Base-by-base conservation (phyloP, 1,140 invertebrate genomes). In the Drosophila kurseongensis region DNA sequence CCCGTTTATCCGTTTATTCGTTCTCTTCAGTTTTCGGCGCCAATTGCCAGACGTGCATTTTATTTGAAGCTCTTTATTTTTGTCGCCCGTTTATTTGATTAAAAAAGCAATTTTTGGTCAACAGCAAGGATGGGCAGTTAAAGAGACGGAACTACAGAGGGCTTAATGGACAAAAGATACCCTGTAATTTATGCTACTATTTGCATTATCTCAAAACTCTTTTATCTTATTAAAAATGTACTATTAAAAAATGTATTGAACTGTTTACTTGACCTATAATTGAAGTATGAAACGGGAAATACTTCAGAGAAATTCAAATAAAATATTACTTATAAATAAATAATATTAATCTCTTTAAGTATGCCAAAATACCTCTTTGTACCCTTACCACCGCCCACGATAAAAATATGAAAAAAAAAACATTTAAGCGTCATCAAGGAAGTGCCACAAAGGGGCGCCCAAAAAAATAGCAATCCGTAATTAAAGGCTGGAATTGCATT, bases 41-140 rank as follows among this genome's bases (percentile, higher is more conserved):
- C 67, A 57, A 57, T 71, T 29, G 52, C 14, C 72, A 52, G 72
- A 41, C 72, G 74, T 51, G 69, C 42, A 52, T 75, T 75, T 75
- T 52, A 75, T 75, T 75, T 66, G 41, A 35, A 58, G 47, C 52
- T 52, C 27, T 54, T 54, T 48, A 32, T 65, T 75, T 74, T 50
- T 74, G 58, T 35, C 47, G 52, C 40, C 58, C 38, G 36, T 63
- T 71, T 52, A 72, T 78, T 75, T 72, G 54, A 71, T 85, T 78
- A 78, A 81, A 85, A 85, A 85, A 63, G 78, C 58, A 78, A 86
- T 86, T 84, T 67, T 57, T 44, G 44, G 38, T 67, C 44, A 42
- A 9, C 35, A 38, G 58, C 36, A 8, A 48, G 1, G n/a, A 27
- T 14, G 42, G 12, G 27, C 8, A 58, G 44, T 60, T 54, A 69